Conservation (phyloP, 1,140 invertebrate genomes). For the Zaprionus kolodkinae region DNA sequence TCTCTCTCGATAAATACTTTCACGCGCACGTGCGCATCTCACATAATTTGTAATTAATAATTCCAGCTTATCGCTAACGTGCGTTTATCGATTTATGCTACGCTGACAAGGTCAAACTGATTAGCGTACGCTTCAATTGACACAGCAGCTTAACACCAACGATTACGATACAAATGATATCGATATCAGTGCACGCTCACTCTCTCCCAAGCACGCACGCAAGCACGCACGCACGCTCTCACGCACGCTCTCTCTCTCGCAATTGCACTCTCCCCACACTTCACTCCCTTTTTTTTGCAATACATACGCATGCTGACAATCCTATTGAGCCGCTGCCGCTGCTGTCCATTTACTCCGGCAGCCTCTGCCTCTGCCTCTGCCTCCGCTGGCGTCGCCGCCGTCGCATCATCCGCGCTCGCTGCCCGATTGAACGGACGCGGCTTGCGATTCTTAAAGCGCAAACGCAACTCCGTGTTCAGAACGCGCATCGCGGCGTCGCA, state of each 20-base stretch:
- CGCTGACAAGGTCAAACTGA: slow-evolving; percentile 35
- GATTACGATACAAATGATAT: slow-evolving; percentile 14
- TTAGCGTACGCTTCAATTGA: slow-evolving; percentile 22
- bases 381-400: slow-evolving; percentile 15
- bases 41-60: slow-evolving; percentile 18
- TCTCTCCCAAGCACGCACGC: too few species aligned
- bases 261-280: background rate
- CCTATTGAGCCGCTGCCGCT: slow-evolving; percentile 39
- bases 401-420: slow-evolving; percentile 76
- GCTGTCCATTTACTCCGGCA: slow-evolving; percentile 6
- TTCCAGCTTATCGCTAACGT: slow-evolving; percentile 27
- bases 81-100: slow-evolving; percentile 25
- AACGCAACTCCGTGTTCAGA: slow-evolving; percentile 72
- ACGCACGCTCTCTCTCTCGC: background rate
- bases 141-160: slow-evolving; percentile 1
- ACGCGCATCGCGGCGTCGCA: slow-evolving; percentile 58
- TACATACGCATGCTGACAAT: slow-evolving; percentile 56
- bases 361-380: slow-evolving; percentile 4
- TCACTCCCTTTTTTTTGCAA: background rate
- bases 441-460: slow-evolving; percentile 80
- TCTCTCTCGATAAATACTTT: slow-evolving; percentile 1
- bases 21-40: slow-evolving; percentile 19
- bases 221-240: background rate
- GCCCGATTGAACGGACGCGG: slow-evolving; percentile 78
- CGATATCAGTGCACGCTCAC: slow-evolving; percentile 6